A percentile compares a stretch with the other conserved stretches of the same genome.
These are phyloP conservation scores for Lycocerus yunnanus DNA, from an alignment of 2,888 invertebrate species.

Conservation along the genomic window DNA sequence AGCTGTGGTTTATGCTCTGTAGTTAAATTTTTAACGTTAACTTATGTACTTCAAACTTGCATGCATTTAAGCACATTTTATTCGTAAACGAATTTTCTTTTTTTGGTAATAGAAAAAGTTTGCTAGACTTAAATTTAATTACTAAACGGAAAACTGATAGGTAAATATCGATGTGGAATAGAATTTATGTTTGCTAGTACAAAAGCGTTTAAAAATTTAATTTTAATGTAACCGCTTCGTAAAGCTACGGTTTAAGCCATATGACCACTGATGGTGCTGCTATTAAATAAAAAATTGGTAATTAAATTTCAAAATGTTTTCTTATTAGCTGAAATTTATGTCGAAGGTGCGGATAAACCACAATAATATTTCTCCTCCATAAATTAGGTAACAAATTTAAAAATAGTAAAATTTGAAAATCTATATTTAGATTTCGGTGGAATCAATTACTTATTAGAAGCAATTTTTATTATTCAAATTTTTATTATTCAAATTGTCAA, in stretches of 20 bases:
- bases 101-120: neutral
- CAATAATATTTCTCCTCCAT: neutral
- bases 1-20: neutral
- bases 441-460: neutral
- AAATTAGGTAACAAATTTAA: neutral
- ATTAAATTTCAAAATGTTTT: neutral
- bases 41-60: neutral
- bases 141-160: neutral
- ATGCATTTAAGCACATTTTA: neutral
- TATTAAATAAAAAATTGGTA: neutral
- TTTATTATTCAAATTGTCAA: neutral
- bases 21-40: neutral
- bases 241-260: neutral
- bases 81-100: neutral
- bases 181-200: neutral
- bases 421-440: neutral
- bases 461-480: neutral
- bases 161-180: neutral
- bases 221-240: neutral
- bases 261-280: neutral
- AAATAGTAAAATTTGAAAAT: neutral
- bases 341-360: too few relatives aligned
- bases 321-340: too few relatives aligned
- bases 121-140: neutral
- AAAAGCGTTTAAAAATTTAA: neutral